These are phyloP conservation scores for Protodeltote pygarga DNA, from an alignment of 2,888 invertebrate species.

Conservation along the genomic window DNA sequence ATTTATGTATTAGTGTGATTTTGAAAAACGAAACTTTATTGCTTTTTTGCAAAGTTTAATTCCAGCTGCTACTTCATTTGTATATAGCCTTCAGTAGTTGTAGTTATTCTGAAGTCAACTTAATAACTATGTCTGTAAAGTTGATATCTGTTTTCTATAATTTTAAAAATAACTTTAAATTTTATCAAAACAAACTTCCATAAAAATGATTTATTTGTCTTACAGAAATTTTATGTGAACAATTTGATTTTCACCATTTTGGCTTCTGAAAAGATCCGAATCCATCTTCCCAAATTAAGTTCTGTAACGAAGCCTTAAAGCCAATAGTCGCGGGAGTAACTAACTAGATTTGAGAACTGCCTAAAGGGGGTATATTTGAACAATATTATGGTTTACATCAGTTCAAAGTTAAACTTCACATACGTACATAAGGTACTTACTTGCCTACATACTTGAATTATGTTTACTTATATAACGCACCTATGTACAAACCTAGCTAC, in stretches of 20 bases:
- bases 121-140: too few relatives aligned
- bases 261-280: constrained; percentile 58
- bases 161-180: too few relatives aligned
- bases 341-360: constrained; percentile 55
- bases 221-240: constrained; percentile 42
- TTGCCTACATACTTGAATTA: too few relatives aligned
- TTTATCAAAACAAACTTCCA: constrained; percentile 26
- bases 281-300: constrained; percentile 61
- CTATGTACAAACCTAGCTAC: not conserved
- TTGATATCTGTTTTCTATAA: too few relatives aligned
- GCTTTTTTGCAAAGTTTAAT: too few relatives aligned
- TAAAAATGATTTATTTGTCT: too few relatives aligned
- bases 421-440: too few relatives aligned
- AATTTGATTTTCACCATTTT: constrained; percentile 60
- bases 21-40: too few relatives aligned
- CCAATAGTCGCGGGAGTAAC: constrained; percentile 51
- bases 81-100: too few relatives aligned
- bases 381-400: constrained; percentile 34
- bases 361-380: constrained; percentile 46
- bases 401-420: constrained; percentile 6
- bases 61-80: too few relatives aligned
- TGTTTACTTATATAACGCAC: not conserved
- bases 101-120: too few relatives aligned
- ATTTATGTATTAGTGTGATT: too few relatives aligned
- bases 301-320: constrained; percentile 61